Evolutionary conservation across 2,888 invertebrate species (phyloP), one percentile per base, ranked within the genome.

Genomic region (Megamerina dolium): DNA sequence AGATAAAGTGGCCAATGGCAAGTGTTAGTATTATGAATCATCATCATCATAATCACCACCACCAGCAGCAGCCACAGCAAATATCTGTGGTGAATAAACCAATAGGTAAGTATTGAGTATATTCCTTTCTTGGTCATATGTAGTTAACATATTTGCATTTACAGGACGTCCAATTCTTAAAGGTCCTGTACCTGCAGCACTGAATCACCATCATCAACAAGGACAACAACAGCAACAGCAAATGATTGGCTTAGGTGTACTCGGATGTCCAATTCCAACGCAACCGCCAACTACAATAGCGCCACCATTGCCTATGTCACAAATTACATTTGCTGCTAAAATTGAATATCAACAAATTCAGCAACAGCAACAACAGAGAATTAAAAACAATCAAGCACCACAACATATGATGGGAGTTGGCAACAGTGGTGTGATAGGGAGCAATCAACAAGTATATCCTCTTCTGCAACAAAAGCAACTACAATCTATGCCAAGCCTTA

Each of bases 101-200:
- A 41, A 61, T 64, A 43, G 65, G 64, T 58, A 55, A 50, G 31
- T 44, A 26, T 20, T 31, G 2, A 14, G 1, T n/a, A 17, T 30
- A 10, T 14, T 9, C 8, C 10, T 27, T n/a, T n/a, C n/a, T 36
- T 36, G 14, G 8, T 42, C 19, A 19, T 19, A 21, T 31, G 17
- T 37, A 5, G 16, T 41, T 41, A 12, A 19, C n/a, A 29, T 29
- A 5, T n/a, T 30, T n/a, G 10, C 10, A 23, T 30, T 50, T 40
- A n/a, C 27, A 70, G 70, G 71, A 19, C 65, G 70, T 13, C 70
- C 70, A 10, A 71, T 71, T 45, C 46, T 70, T 10, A 71, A 71
- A 52, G 72, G 70, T 36, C 58, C 62, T 12, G 47, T 60, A 6
- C 48, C 53, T 8, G 48, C 51, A 40, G 26, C 43, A 36, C 39